Conservation (phyloP, 2,888 invertebrate species). For the Agonopterix arenella region DNA sequence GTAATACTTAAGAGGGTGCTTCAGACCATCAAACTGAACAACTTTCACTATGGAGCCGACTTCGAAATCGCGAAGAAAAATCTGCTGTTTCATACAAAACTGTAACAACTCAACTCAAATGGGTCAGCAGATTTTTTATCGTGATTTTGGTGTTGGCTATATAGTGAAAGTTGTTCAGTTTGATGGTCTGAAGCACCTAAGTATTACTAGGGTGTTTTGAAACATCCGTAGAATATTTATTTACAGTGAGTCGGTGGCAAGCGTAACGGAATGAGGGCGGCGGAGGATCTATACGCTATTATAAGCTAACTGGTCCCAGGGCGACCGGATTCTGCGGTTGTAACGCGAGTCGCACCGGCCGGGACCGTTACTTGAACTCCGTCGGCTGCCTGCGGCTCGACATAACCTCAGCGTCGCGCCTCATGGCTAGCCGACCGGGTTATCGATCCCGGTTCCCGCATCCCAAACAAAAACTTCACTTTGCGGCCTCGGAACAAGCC, state of each 20-base stretch:
- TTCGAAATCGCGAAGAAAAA: too few species aligned
- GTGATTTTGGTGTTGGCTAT: too few species aligned
- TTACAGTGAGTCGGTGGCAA: conserved; percentile 63
- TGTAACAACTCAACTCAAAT: too few species aligned
- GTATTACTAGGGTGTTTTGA: too few species aligned
- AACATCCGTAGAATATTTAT: conserved; percentile 37
- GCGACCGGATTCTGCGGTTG: conserved; percentile 67
- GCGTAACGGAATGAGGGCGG: conserved; percentile 70
- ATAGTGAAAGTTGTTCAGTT: too few species aligned
- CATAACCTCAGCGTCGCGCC: conserved; percentile 75
- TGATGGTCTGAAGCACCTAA: too few species aligned
- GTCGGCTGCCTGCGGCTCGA: conserved; percentile 61
- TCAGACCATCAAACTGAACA: too few species aligned
- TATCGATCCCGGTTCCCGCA: conserved; percentile 71
- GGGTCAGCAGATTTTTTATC: too few species aligned
- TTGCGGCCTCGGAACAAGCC: conserved; percentile 29
- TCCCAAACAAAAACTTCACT: conserved; percentile 65
- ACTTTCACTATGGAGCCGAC: too few species aligned
- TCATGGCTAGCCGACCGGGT: conserved; percentile 74
- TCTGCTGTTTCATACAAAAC: too few species aligned
- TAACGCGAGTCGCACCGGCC: conserved; percentile 53
- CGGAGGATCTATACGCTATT: conserved; percentile 67
- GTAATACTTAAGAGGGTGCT: too few species aligned
- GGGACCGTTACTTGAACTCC: conserved; percentile 75
- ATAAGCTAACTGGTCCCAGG: conserved; percentile 62